Evolutionary conservation across 2,888 invertebrate genomes (phyloP).

Genomic region (Drosophila nigricruria): DNA sequence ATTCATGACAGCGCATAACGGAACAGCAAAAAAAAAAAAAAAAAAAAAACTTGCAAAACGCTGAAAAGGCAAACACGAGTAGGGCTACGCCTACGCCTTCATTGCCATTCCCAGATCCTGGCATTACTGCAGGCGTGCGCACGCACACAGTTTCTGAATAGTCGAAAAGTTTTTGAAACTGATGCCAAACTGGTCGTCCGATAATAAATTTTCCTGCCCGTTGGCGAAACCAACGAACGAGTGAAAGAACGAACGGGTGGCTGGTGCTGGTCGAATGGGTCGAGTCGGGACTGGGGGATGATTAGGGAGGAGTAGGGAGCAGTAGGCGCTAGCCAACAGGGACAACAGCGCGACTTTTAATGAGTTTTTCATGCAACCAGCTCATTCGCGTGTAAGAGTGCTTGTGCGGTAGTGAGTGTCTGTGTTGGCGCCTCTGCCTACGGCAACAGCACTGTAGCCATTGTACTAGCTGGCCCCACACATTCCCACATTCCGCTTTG

Average conservation of each 20-base stretch:
- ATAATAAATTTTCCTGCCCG: slow-evolving; percentile 77
- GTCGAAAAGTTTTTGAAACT: slow-evolving; percentile 77
- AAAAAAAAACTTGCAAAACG: slow-evolving; percentile 11
- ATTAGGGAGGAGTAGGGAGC: slow-evolving; percentile 26
- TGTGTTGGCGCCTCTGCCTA: slow-evolving; percentile 29
- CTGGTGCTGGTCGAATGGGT: slow-evolving; percentile 1
- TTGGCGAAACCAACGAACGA: slow-evolving; percentile 25
- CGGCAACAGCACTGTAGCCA: slow-evolving; percentile 21
- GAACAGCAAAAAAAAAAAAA: slow-evolving; percentile 86
- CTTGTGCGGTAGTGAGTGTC: background rate
- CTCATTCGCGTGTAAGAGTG: slow-evolving; percentile 11
- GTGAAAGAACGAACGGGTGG: background rate
- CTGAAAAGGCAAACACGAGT: slow-evolving; percentile 20
- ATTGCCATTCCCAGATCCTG: slow-evolving; percentile 23
- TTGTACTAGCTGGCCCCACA: slow-evolving; percentile 18
- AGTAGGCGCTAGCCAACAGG: slow-evolving; percentile 33
- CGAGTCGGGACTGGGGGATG: slow-evolving; percentile 2
- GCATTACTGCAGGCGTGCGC: slow-evolving; percentile 31
- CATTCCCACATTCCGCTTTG: too few species aligned
- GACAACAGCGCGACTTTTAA: slow-evolving; percentile 74
- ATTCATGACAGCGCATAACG: slow-evolving; percentile 59
- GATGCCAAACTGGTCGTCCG: slow-evolving; percentile 74
- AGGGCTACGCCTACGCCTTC: slow-evolving; percentile 20
- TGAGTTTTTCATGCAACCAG: slow-evolving; percentile 76
- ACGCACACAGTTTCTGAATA: slow-evolving; percentile 60